These are phyloP conservation scores for Tetraodon nigroviridis DNA, from an alignment of 2,113 vertebrate genomes.

Conservation along the genomic window DNA sequence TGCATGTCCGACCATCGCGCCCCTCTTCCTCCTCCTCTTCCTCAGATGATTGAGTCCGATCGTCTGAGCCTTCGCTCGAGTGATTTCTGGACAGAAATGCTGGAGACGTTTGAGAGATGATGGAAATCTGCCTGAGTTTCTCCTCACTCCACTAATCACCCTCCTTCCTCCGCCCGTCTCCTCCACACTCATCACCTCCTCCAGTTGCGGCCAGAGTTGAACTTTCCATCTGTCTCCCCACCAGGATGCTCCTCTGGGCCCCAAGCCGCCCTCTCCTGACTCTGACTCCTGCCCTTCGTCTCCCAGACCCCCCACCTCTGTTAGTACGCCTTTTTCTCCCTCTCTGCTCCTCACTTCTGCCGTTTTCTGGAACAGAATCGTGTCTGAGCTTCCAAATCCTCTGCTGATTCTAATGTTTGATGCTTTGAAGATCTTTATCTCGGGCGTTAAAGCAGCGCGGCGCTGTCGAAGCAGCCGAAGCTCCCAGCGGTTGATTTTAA, in stretches of 20 bases:
- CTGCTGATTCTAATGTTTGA: background rate
- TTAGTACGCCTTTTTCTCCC: slow-evolving; percentile 76
- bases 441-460: too few species aligned
- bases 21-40: background rate
- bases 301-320: slow-evolving; percentile 85
- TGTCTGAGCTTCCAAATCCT: background rate
- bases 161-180: slow-evolving; percentile 8
- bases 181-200: slow-evolving; percentile 24
- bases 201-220: slow-evolving; percentile 22
- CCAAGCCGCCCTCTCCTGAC: slow-evolving; percentile 80
- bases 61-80: background rate
- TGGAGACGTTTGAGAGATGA: slow-evolving; percentile 1
- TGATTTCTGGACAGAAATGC: background rate
- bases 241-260: slow-evolving; percentile 77
- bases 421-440: background rate
- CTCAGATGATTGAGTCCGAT: background rate
- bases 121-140: background rate
- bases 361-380: too few species aligned
- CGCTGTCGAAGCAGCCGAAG: background rate
- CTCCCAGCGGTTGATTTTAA: slow-evolving; percentile 24
- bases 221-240: slow-evolving; percentile 50
- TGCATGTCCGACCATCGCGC: slow-evolving; percentile 26
- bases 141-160: slow-evolving; percentile 22
- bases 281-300: slow-evolving; percentile 85
- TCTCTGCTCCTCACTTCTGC: background rate